phyloP scores from a whole-genome alignment of 1,140 invertebrate genomes.

The Eufriesea mexicana region DNA sequence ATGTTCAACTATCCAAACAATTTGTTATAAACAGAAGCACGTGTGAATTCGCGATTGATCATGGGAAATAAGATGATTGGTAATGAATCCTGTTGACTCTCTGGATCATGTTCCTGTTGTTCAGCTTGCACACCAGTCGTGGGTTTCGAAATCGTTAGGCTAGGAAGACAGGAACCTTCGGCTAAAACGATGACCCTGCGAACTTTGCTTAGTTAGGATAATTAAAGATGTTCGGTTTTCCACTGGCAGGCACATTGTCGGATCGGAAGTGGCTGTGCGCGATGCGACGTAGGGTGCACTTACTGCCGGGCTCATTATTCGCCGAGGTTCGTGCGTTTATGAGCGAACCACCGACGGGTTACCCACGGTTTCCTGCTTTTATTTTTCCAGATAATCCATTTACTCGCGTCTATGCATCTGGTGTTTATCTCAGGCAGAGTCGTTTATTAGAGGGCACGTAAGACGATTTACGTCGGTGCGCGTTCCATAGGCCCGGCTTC shows the following conservation, averaged over 20 bases:
- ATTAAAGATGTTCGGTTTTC: neutral
- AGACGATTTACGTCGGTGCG: constrained; percentile 4
- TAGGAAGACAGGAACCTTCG: no score
- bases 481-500: neutral
- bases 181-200: no score
- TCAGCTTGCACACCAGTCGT: no score
- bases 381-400: constrained; percentile 45
- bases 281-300: neutral
- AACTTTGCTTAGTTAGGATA: neutral
- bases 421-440: constrained; percentile 41
- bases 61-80: no score
- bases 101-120: no score
- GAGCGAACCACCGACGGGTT: constrained; percentile 19
- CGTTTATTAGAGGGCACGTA: constrained; percentile 33
- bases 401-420: constrained; percentile 30
- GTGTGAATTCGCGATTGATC: no score
- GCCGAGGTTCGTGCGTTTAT: constrained; percentile 26
- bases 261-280: neutral
- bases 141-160: no score
- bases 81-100: no score
- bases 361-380: constrained; percentile 28
- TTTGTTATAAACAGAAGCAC: no score
- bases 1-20: no score
- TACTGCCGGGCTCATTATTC: constrained; percentile 21
- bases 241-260: neutral